Evolutionary conservation across 2,113 vertebrate genomes (phyloP).

Genomic region (Apaloderma vittatum): DNA sequence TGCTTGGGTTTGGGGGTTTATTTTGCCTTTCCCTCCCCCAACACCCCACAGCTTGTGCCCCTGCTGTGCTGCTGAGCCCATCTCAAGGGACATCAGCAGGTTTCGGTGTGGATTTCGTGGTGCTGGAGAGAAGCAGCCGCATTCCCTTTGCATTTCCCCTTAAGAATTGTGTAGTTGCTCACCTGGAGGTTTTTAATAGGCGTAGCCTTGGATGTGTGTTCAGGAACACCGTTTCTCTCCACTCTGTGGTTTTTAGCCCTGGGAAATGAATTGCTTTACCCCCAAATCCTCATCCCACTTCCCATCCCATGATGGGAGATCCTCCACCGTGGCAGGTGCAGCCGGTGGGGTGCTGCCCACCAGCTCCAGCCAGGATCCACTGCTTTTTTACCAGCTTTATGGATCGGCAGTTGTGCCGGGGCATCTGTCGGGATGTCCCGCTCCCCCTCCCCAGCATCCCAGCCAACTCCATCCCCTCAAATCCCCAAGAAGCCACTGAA

Average conservation of each 20-base stretch:
- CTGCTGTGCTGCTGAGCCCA: neutral
- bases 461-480: neutral
- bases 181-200: neutral
- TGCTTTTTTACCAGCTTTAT: neutral
- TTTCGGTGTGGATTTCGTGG: neutral
- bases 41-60: neutral
- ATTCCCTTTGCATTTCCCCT: neutral
- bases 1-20: neutral
- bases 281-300: neutral
- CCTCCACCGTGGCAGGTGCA: accelerated
- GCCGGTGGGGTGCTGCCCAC: neutral
- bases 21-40: neutral
- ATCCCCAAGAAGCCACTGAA: neutral
- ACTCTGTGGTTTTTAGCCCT: neutral
- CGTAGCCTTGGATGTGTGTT: neutral
- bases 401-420: neutral
- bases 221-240: neutral
- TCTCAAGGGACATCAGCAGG: neutral
- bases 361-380: accelerated
- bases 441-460: neutral
- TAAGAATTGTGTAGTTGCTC: neutral
- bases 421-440: neutral
- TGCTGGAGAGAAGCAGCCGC: neutral
- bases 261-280: neutral
- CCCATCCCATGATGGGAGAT: neutral